Evolutionary conservation across 2,797 vertebrate species (phyloP), one percentile per base, ranked within the genome.

Genomic region (Staurois parvus): DNA sequence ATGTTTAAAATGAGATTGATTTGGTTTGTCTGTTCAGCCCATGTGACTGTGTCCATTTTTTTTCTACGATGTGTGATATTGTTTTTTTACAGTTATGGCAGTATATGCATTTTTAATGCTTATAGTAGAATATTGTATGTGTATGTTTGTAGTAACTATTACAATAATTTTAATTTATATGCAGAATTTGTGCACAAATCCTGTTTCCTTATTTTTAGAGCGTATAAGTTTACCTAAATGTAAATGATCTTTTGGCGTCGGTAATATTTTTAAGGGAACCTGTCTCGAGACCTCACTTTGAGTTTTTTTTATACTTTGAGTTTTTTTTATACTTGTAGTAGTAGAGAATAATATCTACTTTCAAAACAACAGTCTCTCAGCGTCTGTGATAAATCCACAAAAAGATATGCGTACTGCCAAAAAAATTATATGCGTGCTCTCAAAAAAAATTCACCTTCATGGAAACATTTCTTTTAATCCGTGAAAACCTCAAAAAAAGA

Each of bases 1-100:
- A 89, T 92, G 86, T 91, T 91, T 89, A 91, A 90, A 93, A 90
- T 90, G 66, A 84, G 90, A 90, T 88, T 91, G 90, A 90, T 89
- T 92, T 88, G 72, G 56, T 85, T 34, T 76, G 85, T 84, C 59
- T 88, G 92, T 91, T 76, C 72, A 42, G 67, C 73, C 75, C 79
- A n/a, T 81, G 85, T 87, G 89, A 87, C 10, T 11, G 29, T 66
- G 17, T 66, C 64, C n/a, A 29, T 66, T 78, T 85, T 76, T 85
- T 42, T 34, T 48, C 30, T 52, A 29, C 37, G 66, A 79, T 66
- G 83, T 84, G 83, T 72, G 75, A 84, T 78, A 84, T 78, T 84
- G 68, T 30, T 72, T 77, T 59, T 66, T 84, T 79, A 62, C 68
- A 70, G 64, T 72, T 84, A 19, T 70, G 30, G 12, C 29, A 6